Conservation (phyloP, 2,113 vertebrate species). For the Thryonomys swinderianus region DNA sequence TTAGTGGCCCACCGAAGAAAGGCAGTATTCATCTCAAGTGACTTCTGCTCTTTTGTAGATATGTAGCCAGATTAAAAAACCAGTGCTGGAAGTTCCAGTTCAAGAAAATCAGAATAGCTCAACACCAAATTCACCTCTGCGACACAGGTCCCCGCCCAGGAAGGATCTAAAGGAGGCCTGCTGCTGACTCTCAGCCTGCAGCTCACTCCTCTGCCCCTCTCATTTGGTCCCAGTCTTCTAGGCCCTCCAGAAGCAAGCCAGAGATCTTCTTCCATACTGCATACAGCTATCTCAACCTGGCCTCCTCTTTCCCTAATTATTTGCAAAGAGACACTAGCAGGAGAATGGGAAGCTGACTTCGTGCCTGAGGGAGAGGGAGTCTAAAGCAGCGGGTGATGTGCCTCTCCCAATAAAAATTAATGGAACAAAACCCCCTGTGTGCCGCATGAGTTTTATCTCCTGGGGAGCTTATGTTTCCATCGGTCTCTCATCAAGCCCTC, state of each 20-base stretch:
- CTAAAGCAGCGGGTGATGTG: conserved; percentile 55
- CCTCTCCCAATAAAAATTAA: conserved; percentile 78
- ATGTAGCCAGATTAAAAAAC: neutral
- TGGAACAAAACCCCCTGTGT: conserved; percentile 69
- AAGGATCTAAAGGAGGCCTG: neutral
- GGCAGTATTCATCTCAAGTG: neutral
- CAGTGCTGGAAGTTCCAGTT: neutral
- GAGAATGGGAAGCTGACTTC: conserved; percentile 36
- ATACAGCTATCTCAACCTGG: neutral
- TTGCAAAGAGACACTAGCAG: neutral
- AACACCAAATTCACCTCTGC: neutral
- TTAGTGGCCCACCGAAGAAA: neutral
- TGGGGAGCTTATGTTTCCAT: conserved; percentile 35
- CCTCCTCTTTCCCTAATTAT: conserved; percentile 8
- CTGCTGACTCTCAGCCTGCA: neutral
- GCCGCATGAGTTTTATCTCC: conserved; percentile 52
- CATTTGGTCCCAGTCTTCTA: neutral
- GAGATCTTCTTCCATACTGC: neutral
- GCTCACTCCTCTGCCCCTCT: neutral
- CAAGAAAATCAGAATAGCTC: neutral
- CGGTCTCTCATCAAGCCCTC: conserved; percentile 30
- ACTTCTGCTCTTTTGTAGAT: neutral
- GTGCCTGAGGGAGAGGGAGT: conserved; percentile 46
- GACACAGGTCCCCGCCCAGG: neutral
- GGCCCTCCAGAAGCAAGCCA: neutral